phyloP scores from a whole-genome alignment of 2,888 invertebrate species.

The Acanthoscelides obtectus region DNA sequence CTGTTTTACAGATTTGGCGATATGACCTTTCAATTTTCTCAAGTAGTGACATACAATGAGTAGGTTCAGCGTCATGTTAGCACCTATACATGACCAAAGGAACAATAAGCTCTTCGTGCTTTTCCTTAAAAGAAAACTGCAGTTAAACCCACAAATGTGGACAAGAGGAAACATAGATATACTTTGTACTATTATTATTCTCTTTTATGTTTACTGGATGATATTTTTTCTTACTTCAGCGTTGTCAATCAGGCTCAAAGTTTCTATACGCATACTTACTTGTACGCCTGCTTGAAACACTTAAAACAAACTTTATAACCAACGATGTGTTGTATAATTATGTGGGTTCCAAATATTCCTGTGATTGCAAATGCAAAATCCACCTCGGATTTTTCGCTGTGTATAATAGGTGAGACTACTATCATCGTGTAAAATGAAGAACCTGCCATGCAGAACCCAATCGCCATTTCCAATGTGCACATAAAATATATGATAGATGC shows the following conservation, averaged over 20 bases:
- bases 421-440: slow-evolving; percentile 40
- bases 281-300: slow-evolving; percentile 41
- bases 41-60: slow-evolving; percentile 38
- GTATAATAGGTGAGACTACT: slow-evolving; percentile 39
- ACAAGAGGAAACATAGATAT: too few species aligned
- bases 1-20: slow-evolving; percentile 46
- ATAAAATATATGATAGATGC: neutral
- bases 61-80: slow-evolving; percentile 39
- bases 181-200: too few species aligned
- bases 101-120: slow-evolving; percentile 41
- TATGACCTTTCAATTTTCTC: slow-evolving; percentile 42
- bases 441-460: slow-evolving; percentile 38
- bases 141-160: too few species aligned
- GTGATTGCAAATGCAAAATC: slow-evolving; percentile 43
- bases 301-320: slow-evolving; percentile 43
- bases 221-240: too few species aligned
- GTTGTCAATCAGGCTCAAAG: too few species aligned
- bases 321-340: slow-evolving; percentile 40
- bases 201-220: too few species aligned
- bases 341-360: slow-evolving; percentile 41
- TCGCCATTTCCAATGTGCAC: slow-evolving; percentile 28
- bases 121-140: slow-evolving; percentile 37
- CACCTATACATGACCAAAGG: slow-evolving; percentile 41
- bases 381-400: slow-evolving; percentile 43
- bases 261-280: slow-evolving; percentile 41